phyloP scores from a whole-genome alignment of 1,140 invertebrate genomes.

The Macrotrachela quadricornifera region DNA sequence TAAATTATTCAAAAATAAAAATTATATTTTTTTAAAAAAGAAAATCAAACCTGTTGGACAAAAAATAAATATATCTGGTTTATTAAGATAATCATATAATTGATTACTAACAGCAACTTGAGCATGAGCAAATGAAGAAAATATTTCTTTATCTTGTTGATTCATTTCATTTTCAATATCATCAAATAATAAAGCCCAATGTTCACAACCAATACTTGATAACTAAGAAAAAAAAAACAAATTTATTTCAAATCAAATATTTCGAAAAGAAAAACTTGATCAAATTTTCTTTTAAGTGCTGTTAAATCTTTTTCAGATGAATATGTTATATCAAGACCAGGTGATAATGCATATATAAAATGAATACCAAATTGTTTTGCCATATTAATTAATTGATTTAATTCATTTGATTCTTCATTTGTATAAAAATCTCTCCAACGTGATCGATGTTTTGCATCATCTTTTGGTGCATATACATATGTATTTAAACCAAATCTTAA shows the following conservation, averaged over 20 bases:
- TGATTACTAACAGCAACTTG: conserved; percentile 93
- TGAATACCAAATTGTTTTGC: conserved; percentile 58
- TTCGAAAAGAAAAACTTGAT: conserved; percentile 43
- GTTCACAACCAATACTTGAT: conserved; percentile 47
- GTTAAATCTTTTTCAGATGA: conserved; percentile 71
- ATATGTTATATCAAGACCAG: conserved; percentile 87
- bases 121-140: conserved; percentile 87
- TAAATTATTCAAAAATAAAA: no score
- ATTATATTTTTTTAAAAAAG: no score
- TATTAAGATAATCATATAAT: conserved; percentile 68
- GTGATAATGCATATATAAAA: conserved; percentile 95
- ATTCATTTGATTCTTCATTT: conserved; percentile 62
- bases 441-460: conserved; percentile 86
- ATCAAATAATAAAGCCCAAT: conserved; percentile 89
- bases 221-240: no score
- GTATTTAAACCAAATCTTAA: conserved; percentile 64
- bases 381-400: conserved; percentile 57
- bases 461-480: conserved; percentile 91
- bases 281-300: conserved; percentile 69
- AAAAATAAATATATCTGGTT: conserved; percentile 64
- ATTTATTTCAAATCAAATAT: no score
- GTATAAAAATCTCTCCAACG: conserved; percentile 95
- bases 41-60: conserved; percentile 50
- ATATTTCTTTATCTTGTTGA: conserved; percentile 82
- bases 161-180: conserved; percentile 94